A percentile compares a stretch with the other conserved stretches of the same genome.
Conservation (phyloP, 2,797 vertebrate species). For the Acanthurus leucopareius region DNA sequence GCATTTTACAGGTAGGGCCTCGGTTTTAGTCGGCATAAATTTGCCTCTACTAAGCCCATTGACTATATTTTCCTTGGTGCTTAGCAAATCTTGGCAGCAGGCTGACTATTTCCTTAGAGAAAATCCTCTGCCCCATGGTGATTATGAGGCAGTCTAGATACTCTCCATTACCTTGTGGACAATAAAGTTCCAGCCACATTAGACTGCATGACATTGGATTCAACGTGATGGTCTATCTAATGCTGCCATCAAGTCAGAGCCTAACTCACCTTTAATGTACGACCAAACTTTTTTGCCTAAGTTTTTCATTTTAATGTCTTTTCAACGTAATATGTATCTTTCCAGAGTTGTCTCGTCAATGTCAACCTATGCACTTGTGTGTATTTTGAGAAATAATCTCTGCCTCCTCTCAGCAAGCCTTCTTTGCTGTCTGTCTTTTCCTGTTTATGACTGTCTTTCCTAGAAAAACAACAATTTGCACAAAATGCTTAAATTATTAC, state of each 20-base stretch:
- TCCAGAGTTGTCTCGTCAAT: background rate
- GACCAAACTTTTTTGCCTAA: no score
- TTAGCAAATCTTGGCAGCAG: conserved; percentile 44
- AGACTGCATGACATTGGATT: background rate
- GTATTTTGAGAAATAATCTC: no score
- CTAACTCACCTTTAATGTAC: conserved; percentile 7
- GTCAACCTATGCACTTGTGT: background rate
- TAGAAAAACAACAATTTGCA: conserved; percentile 12
- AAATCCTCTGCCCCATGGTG: conserved; percentile 37
- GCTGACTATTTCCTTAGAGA: conserved; percentile 30
- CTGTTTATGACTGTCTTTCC: background rate
- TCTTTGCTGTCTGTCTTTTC: background rate
- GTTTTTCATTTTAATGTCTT: background rate
- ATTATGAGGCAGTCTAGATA: conserved; percentile 10
- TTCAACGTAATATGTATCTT: no score
- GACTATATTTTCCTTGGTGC: conserved; percentile 36
- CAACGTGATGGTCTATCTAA: background rate
- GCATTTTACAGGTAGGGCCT: conserved; percentile 57
- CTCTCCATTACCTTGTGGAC: conserved; percentile 19
- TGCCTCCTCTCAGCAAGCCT: no score
- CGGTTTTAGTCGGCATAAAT: conserved; percentile 60
- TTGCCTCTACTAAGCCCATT: conserved; percentile 40
- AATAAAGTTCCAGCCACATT: conserved; percentile 23
- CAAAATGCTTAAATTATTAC: conserved; percentile 29
- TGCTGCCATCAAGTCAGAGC: background rate